Evolutionary conservation across 2,113 vertebrate species (phyloP).

Genomic region (Trichomycterus rosablanca): DNA sequence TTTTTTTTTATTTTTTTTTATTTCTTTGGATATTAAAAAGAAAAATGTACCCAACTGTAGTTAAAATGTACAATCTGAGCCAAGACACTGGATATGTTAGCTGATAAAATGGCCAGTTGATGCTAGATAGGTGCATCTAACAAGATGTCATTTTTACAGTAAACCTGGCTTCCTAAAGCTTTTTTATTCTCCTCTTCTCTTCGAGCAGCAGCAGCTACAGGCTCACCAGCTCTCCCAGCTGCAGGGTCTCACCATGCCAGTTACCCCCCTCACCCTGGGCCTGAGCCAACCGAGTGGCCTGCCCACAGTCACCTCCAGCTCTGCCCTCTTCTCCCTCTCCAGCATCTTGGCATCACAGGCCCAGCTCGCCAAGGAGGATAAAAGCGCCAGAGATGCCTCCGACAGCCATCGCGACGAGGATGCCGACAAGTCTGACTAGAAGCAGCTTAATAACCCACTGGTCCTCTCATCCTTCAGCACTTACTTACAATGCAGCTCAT

Average conservation of each 20-base stretch:
- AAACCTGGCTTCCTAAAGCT: background rate
- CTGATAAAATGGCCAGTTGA: too few species aligned
- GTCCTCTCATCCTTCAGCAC: slow-evolving; percentile 23
- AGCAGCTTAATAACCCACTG: background rate
- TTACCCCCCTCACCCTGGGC: slow-evolving; percentile 87
- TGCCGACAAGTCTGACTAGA: slow-evolving; percentile 91
- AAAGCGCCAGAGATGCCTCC: slow-evolving; percentile 79
- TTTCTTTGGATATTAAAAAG: too few species aligned
- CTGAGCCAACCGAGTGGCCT: slow-evolving; percentile 81
- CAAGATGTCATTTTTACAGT: background rate
- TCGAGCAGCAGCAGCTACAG: slow-evolving; percentile 91
- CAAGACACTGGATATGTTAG: too few species aligned
- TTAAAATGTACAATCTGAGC: too few species aligned
- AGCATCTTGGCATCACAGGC: slow-evolving; percentile 89
- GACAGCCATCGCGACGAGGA: slow-evolving; percentile 87
- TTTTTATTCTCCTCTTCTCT: slow-evolving; percentile 29
- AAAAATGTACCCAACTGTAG: too few species aligned
- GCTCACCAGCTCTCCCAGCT: slow-evolving; percentile 97
- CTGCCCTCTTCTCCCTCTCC: slow-evolving; percentile 88
- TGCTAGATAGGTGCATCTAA: too few species aligned
- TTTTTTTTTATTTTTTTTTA: too few species aligned
- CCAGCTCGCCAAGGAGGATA: slow-evolving; percentile 90
- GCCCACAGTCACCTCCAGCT: slow-evolving; percentile 84
- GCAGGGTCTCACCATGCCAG: slow-evolving; percentile 89
- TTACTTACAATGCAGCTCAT: slow-evolving; percentile 27